Evolutionary conservation across 2,888 invertebrate species (phyloP), one percentile per base, ranked within the genome.

Genomic region (Dryocosmus kuriphilus): DNA sequence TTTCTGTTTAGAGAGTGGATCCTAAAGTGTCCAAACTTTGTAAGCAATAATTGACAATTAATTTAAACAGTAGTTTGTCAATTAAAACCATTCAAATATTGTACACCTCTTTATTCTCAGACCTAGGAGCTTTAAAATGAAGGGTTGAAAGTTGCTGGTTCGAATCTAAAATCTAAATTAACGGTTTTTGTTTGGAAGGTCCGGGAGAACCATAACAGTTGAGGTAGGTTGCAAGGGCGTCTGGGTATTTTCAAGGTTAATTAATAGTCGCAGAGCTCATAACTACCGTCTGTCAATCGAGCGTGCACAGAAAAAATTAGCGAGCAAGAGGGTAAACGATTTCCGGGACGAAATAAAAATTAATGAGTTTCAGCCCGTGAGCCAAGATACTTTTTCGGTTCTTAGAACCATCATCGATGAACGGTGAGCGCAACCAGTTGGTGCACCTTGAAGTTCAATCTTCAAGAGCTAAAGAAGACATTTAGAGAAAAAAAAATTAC

Each of bases 231-330:
- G 80, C 83, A 83, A 71, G 79, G 61, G 78, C 75, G 55, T 71
- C 71, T 71, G 71, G 65, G 73, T 57, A 80, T 77, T 82, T 87
- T 85, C 84, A 81, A 81, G 80, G 81, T 83, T 88, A 89, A 89
- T 89, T 88, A 88, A 89, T 86, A 88, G 89, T 85, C 88, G 83
- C 84, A 35, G 51, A 71, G 76, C 81, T 85, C 83, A 85, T 86
- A 86, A 88, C 84, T 85, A 86, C 83, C 84, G 84, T 81, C 84
- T 51, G 85, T 85, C 85, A 88, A 86, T 86, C 87, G 84, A 86
- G 86, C 86, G 85, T 86, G 82, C 76, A 84, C 82, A 65, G 63
- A 77, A 79, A 80, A 81, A 79, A 77, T 79, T 82, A 81, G 82
- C 81, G 80, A 82, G 80, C 83, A 83, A 82, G 82, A 63, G 82